Base-by-base conservation (phyloP, 2,888 invertebrate species). In the Serrognathus titanus region DNA sequence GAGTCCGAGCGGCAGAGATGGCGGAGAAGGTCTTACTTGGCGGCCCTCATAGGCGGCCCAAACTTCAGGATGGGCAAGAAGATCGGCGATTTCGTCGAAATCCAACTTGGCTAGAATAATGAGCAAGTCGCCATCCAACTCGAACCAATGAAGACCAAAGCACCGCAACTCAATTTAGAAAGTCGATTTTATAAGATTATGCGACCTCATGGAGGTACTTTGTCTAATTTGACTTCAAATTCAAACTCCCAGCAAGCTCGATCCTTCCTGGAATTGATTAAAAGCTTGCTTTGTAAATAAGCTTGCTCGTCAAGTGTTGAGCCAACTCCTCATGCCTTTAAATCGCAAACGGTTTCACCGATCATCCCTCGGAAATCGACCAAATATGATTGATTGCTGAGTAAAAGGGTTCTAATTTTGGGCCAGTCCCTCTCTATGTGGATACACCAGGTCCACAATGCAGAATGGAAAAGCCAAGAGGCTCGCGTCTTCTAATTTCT, bases 71-170 rank as follows among this genome's bases (percentile, higher is more conserved):
- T 99, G 74, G 99, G 99, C 73, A 99, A 98, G 85, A 99, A 99
- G 83, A 99, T 99, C 86, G 99, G 99, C 75, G 99, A 99, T 84
- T 99, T 99, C 79, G 99, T 99, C 69, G 99, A 99, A 85, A 87
- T 99, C 71, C 87, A 99, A 79, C 88, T 86, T 92, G 96, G 97
- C 71, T 99, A 98, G 87, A 99, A 97, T 87, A 98, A 97, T 86
- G 99, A 99, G 85, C 98, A 99, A 86, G 98, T 99, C 82, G 99
- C 99, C 80, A 98, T 99, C 81, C 99, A 99, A 86, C 90, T 99
- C 94, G 99, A 99, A 87, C 96, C 97, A 74, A 97, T 99, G 96
- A 99, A 98, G 84, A 97, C 98, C 72, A 96, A 98, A 86, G 98
- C 99, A 77, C 99, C 99, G 64, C 99, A 99, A 84, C 86, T 99